A percentile compares a stretch with the other conserved stretches of the same genome.
phyloP scores from a whole-genome alignment of 2,797 vertebrate genomes.

The Oreortyx pictus region DNA sequence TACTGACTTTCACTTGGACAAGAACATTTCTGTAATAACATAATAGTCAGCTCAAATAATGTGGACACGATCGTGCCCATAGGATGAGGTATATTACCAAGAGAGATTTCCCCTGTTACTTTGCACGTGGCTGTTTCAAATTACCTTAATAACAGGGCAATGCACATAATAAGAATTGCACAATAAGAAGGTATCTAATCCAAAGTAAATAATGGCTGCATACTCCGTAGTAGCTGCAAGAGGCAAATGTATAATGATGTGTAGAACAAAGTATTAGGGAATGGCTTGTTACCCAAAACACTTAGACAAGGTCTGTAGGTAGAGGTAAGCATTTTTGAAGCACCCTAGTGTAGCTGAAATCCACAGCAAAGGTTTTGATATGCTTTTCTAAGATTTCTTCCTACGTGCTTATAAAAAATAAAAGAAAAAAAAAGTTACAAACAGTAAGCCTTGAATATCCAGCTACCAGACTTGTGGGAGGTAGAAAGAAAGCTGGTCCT shows the following conservation, averaged over 20 bases:
- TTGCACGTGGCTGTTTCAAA: constrained; percentile 46
- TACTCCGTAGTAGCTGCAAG: not conserved
- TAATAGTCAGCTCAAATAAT: constrained; percentile 15
- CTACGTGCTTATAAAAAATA: too few relatives aligned
- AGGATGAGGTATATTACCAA: not conserved
- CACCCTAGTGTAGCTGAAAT: not conserved
- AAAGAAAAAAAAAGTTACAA: not conserved
- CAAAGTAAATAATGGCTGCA: constrained; percentile 5
- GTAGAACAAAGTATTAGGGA: not conserved
- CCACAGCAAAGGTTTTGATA: not conserved
- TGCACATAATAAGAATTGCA: not conserved
- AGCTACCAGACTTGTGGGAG: fast-evolving
- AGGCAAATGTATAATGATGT: not conserved
- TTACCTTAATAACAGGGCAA: constrained; percentile 50
- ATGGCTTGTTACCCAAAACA: not conserved
- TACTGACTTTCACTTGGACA: not conserved
- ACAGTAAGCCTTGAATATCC: not conserved
- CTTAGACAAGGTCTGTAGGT: not conserved
- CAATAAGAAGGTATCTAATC: not conserved
- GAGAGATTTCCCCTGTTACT: constrained; percentile 32
- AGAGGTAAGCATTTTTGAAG: not conserved
- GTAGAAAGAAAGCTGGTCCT: not conserved
- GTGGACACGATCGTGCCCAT: not conserved
- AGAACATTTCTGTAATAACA: constrained; percentile 13
- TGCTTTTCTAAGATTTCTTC: not conserved